A percentile compares a stretch with the other conserved stretches of the same genome.
Conservation (phyloP, 2,797 vertebrate genomes). For the Percopsis omiscomaycus region DNA sequence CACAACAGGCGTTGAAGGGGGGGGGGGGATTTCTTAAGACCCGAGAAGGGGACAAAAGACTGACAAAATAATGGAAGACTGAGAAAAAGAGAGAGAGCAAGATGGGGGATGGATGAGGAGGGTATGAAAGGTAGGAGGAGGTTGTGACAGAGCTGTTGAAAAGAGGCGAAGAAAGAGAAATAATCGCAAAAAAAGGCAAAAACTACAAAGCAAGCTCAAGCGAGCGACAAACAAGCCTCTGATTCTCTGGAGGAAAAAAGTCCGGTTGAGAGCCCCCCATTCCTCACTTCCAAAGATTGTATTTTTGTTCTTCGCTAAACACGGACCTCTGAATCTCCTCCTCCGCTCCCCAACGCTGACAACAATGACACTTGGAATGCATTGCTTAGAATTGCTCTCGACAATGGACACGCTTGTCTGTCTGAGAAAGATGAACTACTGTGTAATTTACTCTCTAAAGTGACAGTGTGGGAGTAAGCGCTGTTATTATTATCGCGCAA, state of each 20-base stretch:
- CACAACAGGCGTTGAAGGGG: slow-evolving; percentile 16
- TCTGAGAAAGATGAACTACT: neutral
- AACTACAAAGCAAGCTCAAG: no score
- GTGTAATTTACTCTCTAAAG: no score
- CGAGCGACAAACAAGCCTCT: no score
- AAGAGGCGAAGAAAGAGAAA: slow-evolving; percentile 15
- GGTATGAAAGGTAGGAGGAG: slow-evolving; percentile 17
- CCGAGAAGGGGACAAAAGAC: slow-evolving; percentile 52
- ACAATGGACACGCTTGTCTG: neutral
- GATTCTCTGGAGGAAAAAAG: no score
- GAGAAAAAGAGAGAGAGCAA: slow-evolving; percentile 25
- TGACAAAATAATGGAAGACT: slow-evolving; percentile 50
- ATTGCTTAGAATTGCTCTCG: neutral
- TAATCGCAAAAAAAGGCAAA: slow-evolving; percentile 8
- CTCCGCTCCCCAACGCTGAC: no score
- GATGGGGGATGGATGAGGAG: slow-evolving; percentile 15
- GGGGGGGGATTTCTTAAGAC: slow-evolving; percentile 45
- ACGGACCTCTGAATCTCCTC: no score
- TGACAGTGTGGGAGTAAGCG: no score
- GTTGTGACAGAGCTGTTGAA: neutral
- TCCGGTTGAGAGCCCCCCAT: no score
- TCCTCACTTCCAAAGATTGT: no score
- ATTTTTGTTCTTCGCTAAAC: no score
- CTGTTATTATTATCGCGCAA: no score
- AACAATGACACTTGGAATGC: neutral